phyloP scores from a whole-genome alignment of 2,113 vertebrate species.

The Periophthalmus modestus region DNA sequence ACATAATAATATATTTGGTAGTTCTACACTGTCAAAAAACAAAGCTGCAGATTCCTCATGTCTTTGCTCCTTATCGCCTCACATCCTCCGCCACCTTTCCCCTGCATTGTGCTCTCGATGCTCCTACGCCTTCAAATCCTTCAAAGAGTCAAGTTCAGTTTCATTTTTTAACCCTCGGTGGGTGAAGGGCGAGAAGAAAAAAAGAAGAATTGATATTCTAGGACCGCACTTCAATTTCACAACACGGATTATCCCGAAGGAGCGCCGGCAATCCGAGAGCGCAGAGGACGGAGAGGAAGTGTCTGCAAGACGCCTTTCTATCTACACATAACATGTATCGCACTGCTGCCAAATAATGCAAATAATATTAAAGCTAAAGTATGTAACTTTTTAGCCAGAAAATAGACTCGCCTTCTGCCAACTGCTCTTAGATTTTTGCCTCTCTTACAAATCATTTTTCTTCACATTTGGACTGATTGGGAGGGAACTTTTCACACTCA shows the following conservation, averaged over 20 bases:
- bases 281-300: slow-evolving; percentile 53
- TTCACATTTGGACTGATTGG: no score
- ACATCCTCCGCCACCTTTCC: slow-evolving; percentile 18
- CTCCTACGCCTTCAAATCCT: slow-evolving; percentile 47
- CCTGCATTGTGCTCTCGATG: slow-evolving; percentile 49
- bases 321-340: slow-evolving; percentile 39
- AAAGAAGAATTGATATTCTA: slow-evolving; percentile 64
- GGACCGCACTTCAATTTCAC: slow-evolving; percentile 72
- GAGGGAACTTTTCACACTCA: no score
- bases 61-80: background rate
- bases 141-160: slow-evolving; percentile 44
- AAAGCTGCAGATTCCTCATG: background rate
- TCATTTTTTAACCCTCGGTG: slow-evolving; percentile 51
- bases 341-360: slow-evolving; percentile 1
- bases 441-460: no score
- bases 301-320: slow-evolving; percentile 32
- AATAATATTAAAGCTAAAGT: background rate
- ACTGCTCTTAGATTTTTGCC: no score
- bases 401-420: no score
- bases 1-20: background rate
- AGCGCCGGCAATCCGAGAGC: slow-evolving; percentile 57
- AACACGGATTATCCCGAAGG: slow-evolving; percentile 75
- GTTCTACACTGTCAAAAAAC: background rate
- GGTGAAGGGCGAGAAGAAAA: slow-evolving; percentile 1
- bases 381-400: no score